phyloP scores from a whole-genome alignment of 2,888 invertebrate genomes.

The Agrotis clavis region DNA sequence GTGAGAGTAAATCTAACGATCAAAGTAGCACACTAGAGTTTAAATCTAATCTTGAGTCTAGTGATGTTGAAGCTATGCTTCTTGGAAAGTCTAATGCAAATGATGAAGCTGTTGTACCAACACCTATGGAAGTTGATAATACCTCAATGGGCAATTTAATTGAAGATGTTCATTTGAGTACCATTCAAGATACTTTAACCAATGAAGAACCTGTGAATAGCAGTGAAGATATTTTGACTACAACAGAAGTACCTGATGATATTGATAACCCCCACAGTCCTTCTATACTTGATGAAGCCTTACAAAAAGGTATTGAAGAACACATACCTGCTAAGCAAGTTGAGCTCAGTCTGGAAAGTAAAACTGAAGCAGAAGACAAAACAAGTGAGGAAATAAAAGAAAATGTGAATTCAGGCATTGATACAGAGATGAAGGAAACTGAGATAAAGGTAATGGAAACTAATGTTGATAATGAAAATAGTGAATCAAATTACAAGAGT shows the following conservation, averaged over 20 bases:
- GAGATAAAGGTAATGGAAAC: constrained; percentile 53
- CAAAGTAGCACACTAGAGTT: constrained; percentile 74
- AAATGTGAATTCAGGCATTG: constrained; percentile 34
- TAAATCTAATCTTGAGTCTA: constrained; percentile 82
- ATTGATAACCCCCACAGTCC: constrained; percentile 82
- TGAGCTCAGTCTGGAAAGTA: constrained; percentile 24
- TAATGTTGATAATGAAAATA: constrained; percentile 61
- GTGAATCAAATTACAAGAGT: constrained; percentile 55
- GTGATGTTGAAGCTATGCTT: constrained; percentile 88
- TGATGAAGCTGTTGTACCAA: constrained; percentile 66
- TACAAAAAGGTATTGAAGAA: constrained; percentile 83
- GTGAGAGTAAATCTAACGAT: constrained; percentile 71
- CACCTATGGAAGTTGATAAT: constrained; percentile 80
- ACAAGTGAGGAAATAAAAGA: constrained; percentile 19
- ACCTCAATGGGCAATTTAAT: constrained; percentile 74
- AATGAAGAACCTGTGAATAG: constrained; percentile 50
- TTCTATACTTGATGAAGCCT: constrained; percentile 84
- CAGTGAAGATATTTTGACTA: constrained; percentile 58
- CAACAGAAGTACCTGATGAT: constrained; percentile 65
- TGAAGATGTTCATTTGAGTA: constrained; percentile 75
- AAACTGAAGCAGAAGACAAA: constrained; percentile 21
- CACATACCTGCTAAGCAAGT: constrained; percentile 71
- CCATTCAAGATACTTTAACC: constrained; percentile 61
- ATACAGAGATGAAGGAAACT: constrained; percentile 43
- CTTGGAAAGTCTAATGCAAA: constrained; percentile 77